A percentile compares a stretch with the other conserved stretches of the same genome.
phyloP scores from a whole-genome alignment of 2,797 vertebrate species.

The Meda fulgida region DNA sequence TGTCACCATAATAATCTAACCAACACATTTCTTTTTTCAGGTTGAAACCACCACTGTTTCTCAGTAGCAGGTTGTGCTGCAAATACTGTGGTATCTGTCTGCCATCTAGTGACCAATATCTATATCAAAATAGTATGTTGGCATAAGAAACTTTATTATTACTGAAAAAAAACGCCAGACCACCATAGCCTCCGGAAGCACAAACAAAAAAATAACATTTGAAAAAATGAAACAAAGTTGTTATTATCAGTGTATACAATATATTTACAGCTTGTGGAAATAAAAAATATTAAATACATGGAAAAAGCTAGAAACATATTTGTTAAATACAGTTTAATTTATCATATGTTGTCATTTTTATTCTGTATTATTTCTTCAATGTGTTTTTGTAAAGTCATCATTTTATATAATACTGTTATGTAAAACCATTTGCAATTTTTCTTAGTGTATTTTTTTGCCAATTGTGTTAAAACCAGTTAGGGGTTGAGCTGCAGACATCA shows the following conservation, averaged over 20 bases:
- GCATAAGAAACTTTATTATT: neutral
- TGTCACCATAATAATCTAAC: neutral
- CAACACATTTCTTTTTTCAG: neutral
- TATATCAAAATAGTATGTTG: neutral
- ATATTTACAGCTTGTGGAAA: neutral
- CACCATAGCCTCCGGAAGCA: neutral
- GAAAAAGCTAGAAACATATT: neutral
- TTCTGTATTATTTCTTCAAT: neutral
- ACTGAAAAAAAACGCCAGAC: neutral
- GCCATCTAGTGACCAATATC: constrained; percentile 38
- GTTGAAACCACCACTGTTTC: neutral
- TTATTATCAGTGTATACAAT: neutral
- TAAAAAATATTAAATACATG: neutral
- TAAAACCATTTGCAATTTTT: neutral
- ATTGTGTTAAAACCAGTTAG: neutral
- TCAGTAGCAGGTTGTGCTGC: constrained; percentile 22
- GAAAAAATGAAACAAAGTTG: neutral
- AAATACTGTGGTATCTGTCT: neutral
- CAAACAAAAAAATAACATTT: neutral
- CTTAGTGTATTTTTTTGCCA: neutral
- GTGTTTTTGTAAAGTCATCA: neutral
- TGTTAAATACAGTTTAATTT: neutral
- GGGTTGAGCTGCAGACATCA: neutral
- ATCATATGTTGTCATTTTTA: neutral
- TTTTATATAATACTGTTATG: too few species aligned